Base-by-base conservation (phyloP, 2,888 invertebrate species). In the Apamea sordens region DNA sequence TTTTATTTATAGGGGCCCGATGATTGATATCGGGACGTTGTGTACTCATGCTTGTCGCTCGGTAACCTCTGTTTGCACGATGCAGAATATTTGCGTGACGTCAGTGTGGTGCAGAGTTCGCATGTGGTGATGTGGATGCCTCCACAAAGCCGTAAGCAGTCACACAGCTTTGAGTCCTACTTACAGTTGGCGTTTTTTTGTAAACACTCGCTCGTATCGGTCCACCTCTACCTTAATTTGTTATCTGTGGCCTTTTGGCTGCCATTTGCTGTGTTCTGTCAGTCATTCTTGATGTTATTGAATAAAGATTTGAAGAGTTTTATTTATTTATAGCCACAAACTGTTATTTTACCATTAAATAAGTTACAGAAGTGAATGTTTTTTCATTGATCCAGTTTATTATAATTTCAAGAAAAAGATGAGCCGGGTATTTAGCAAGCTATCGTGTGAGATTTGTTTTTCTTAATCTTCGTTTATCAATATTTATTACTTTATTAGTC, bases 241-340 rank as follows among this genome's bases (percentile, higher is more conserved):
- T 53, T 83, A 76, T 88, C 91, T 92, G 89, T 89, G 82, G 69
- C 36, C 28, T 88, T 89, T 89, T 92, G 92, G 93, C 93, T 94
- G 93, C 94, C 95, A 95, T 95, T 95, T 96, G 95, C 95, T 94
- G 92, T 92, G 90, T 93, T 94, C 95, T 95, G 96, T 96, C 96
- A 97, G 94, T 94, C 93, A 90, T 87, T 94, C 95, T 95, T 95
- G 93, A 95, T 97, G 96, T 97, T 96, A 95, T 95, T 96, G 94
- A 95, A 93, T 92, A 92, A 90, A 91, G 86, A 87, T 90, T 92
- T 92, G 56, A 86, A 32, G 2, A 2, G 86, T 91, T 90, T 90
- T 90, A 90, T 81, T 87, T 89, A 83, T 87, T 85, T 87, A 76
- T 41, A 81, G 79, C 82, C 70, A 79, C 77, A 88, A 82, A 86